Base-by-base conservation (phyloP, 1,140 invertebrate genomes). In the Hesperophylax magnus region DNA sequence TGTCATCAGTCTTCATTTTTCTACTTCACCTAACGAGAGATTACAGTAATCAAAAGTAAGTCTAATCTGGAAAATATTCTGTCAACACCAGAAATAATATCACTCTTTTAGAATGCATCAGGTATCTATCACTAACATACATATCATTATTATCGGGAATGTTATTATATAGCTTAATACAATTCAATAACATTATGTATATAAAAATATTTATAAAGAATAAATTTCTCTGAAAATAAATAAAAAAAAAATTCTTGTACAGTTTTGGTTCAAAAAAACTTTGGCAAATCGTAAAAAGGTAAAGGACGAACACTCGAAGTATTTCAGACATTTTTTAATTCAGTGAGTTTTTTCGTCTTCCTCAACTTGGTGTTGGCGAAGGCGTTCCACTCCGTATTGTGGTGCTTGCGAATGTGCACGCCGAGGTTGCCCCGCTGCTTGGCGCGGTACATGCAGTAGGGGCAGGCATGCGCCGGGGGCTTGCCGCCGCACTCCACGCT, bases 401-500 rank as follows among this genome's bases (percentile, higher is more conserved):
- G 94, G 88, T 96, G 94, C 85, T 95, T 94, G 76, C 94, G 92
- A 78, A 94, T 93, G 86, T 96, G 95, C n/a, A 96, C 94, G 56
- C 94, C 94, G 1, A 96, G 90, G 87, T 96, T 96, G 81, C 94
- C 94, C 4, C 94, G 91, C 85, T 96, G 95, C 85, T 95, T 94
- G 31, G 94, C 94, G 82, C 92, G 93, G 89, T 96, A 96, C 2
- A 93, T 92, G 87, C 96, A 96, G 85, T 95, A 92, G 1, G 95
- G 95, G 83, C 96, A 96, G 31, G 95, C 93, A 87, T 96, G 96
- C 61, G 94, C 92, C 1, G 94, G 94, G 80, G 95, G 93, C 86
- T 96, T 96, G 75, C 95, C 95, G n/a, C 95, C 95, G 87, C 96
- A 97, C 87, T 96, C 95, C 80, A 96, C 95, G 87, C 93, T 94